These are phyloP conservation scores for Drosophila mettleri DNA, from an alignment of 2,888 invertebrate genomes.

Conservation along the genomic window DNA sequence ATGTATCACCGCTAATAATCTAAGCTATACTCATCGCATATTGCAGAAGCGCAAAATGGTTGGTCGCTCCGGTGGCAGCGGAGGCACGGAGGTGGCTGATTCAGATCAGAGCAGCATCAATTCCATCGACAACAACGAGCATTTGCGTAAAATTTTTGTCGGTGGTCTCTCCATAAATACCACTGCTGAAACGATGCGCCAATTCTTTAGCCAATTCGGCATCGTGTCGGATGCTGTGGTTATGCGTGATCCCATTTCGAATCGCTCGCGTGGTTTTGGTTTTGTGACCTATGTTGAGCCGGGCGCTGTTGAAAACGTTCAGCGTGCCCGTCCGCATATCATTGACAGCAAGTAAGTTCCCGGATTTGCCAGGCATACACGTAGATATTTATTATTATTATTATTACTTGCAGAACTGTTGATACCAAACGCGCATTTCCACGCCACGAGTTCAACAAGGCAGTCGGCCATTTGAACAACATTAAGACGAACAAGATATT, in stretches of 20 bases:
- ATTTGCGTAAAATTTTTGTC: constrained; percentile 82
- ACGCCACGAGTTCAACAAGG: constrained; percentile 73
- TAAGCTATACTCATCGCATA: not conserved
- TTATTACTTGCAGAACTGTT: constrained; percentile 66
- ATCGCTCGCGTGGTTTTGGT: constrained; percentile 83
- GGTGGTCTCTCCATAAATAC: constrained; percentile 81
- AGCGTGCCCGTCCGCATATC: constrained; percentile 76
- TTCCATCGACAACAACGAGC: constrained; percentile 57
- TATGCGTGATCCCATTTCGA: constrained; percentile 81
- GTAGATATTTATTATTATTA: not conserved
- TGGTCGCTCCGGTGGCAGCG: not conserved
- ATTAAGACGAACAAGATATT: constrained; percentile 78
- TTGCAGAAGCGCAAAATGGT: constrained; percentile 35
- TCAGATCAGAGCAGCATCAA: not conserved
- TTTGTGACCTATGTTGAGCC: constrained; percentile 80
- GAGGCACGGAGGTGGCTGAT: constrained; percentile 1
- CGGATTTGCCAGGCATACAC: not conserved
- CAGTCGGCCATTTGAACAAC: constrained; percentile 56
- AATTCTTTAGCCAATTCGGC: constrained; percentile 80
- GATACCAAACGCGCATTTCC: constrained; percentile 83
- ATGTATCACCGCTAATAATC: constrained; percentile 10
- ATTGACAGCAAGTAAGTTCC: constrained; percentile 86
- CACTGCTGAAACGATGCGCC: constrained; percentile 71
- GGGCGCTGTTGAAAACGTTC: constrained; percentile 80
- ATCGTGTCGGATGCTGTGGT: constrained; percentile 80